These are phyloP conservation scores for Leucophenga varia DNA, from an alignment of 1,140 invertebrate species.

Conservation along the genomic window DNA sequence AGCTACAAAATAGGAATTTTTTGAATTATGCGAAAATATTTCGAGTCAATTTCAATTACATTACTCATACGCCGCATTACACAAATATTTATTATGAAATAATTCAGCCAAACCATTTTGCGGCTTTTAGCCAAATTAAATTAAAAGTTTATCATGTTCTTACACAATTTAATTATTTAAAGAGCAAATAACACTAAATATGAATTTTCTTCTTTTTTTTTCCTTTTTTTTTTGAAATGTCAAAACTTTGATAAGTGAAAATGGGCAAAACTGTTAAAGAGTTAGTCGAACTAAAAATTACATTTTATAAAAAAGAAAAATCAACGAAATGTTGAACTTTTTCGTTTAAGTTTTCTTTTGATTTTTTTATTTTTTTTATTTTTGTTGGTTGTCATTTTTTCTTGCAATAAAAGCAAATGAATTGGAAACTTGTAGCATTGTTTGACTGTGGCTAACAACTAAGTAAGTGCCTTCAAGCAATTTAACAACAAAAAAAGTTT, in stretches of 20 bases:
- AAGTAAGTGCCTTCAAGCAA: no score
- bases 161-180: background rate
- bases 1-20: no score
- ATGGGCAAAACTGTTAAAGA: constrained; percentile 27
- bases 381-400: no score
- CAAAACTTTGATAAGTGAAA: constrained; percentile 10
- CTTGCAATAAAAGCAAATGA: constrained; percentile 53
- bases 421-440: constrained; percentile 53
- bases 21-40: no score
- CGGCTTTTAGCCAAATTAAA: background rate
- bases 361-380: constrained; percentile 5
- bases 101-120: background rate
- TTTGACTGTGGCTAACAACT: no score
- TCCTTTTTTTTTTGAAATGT: background rate
- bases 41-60: constrained; percentile 12
- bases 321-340: background rate
- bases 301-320: constrained; percentile 10
- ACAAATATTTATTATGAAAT: constrained; percentile 1
- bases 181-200: no score
- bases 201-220: no score
- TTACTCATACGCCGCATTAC: constrained; percentile 36
- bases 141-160: background rate
- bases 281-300: constrained; percentile 49
- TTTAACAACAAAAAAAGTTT: no score
- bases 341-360: constrained; percentile 15